These are phyloP conservation scores for Caenorhabditis japonica DNA, from an alignment of 2,888 invertebrate genomes.

Conservation along the genomic window DNA sequence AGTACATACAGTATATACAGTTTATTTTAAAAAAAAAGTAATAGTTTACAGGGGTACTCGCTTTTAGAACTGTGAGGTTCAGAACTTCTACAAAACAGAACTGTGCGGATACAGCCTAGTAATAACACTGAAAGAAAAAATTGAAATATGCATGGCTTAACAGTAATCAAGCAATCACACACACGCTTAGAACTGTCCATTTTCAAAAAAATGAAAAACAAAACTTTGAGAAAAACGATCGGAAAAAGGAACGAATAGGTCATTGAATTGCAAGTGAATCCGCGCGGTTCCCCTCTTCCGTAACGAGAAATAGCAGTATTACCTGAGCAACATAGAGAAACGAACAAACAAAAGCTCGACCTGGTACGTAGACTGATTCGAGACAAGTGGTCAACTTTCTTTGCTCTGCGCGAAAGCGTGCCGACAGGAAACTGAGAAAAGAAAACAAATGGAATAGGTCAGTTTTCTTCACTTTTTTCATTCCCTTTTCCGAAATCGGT, in stretches of 20 bases:
- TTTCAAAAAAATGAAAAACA: conserved; percentile 5
- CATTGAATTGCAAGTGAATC: conserved; percentile 40
- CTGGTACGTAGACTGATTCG: conserved; percentile 48
- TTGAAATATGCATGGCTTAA: no score
- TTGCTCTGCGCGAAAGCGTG: conserved; percentile 19
- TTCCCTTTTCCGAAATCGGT: conserved; percentile 16
- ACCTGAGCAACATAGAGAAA: conserved; percentile 30
- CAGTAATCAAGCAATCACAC: no score
- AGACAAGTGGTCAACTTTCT: conserved; percentile 51
- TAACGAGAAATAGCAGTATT: conserved; percentile 19
- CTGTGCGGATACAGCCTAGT: neutral
- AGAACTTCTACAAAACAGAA: no score
- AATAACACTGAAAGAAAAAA: neutral
- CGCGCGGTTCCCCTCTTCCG: conserved; percentile 29
- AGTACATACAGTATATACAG: no score
- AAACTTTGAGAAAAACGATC: conserved; percentile 12
- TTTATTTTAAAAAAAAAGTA: no score
- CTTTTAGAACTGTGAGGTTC: no score
- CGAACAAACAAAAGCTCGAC: conserved; percentile 45
- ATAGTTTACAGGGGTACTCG: no score
- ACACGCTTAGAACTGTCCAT: no score
- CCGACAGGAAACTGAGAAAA: conserved; percentile 14
- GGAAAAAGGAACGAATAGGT: conserved; percentile 28
- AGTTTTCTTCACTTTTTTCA: conserved; percentile 6
- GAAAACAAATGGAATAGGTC: conserved; percentile 26